phyloP scores from a whole-genome alignment of 1,140 invertebrate genomes.

The Euura lappo region DNA sequence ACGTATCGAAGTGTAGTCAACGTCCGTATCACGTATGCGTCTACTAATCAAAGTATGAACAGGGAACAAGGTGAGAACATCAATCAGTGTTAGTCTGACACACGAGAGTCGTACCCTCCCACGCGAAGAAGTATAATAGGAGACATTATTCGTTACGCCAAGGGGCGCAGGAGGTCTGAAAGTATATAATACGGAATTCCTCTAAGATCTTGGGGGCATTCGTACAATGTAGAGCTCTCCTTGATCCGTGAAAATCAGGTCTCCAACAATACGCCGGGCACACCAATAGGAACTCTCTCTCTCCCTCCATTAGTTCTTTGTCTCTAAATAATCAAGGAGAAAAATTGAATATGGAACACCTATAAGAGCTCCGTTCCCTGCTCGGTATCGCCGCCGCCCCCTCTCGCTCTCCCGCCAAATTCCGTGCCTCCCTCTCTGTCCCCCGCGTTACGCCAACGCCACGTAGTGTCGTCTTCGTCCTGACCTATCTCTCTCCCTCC shows the following conservation, averaged over 20 bases:
- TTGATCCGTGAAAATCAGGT: neutral
- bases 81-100: constrained; percentile 5
- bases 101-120: neutral
- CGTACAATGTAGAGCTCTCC: neutral
- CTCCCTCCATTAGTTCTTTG: neutral
- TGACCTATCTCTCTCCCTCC: constrained; percentile 19
- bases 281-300: constrained; percentile 17
- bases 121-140: constrained; percentile 16
- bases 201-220: neutral
- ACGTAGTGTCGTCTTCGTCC: constrained; percentile 19
- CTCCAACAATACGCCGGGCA: neutral
- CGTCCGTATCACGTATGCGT: neutral
- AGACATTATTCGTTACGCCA: neutral
- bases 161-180: too few species aligned
- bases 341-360: constrained; percentile 7
- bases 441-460: constrained; percentile 13
- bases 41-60: too few species aligned
- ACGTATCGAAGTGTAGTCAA: neutral
- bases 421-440: constrained; percentile 3
- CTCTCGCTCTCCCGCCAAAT: neutral
- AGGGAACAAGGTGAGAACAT: neutral
- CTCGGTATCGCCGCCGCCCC: neutral
- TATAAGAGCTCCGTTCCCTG: constrained; percentile 2
- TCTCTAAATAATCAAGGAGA: constrained; percentile 1
- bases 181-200: too few species aligned